Base-by-base conservation (phyloP, 1,140 invertebrate species). In the Lepidurus packardi region DNA sequence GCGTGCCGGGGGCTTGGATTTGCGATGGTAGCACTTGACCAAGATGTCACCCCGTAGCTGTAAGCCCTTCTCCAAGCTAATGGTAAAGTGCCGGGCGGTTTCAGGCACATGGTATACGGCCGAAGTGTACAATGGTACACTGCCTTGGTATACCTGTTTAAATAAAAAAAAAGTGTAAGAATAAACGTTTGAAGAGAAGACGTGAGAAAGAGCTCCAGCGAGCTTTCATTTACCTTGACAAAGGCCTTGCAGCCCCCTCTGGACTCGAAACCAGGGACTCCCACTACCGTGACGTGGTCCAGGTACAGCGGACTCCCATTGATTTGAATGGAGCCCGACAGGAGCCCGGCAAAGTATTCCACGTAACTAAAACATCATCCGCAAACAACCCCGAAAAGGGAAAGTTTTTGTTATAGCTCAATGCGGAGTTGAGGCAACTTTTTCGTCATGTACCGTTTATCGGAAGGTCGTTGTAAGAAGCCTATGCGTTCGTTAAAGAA, bases 401-500 rank as follows among this genome's bases (percentile, higher is more conserved):
- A n/a, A 65, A 65, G 21, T 21, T 3, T 34, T 34, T 0, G 21
- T 9, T 65, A 7, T 9, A 65, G 8, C 21, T 65, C 21, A 65
- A n/a, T 21, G 7, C 16, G 53, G 21, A 21, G 53, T 1, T 65
- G 21, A 65, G 21, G 13, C 9, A 2, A 6, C 53, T 65, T 65
- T 65, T 13, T n/a, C 53, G 7, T 13, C n/a, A 65, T 21, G 6
- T 65, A 96, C 94, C 95, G 90, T 87, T 91, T 91, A 85, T 96
- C 93, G 43, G 94, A 96, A n/a, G 94, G 94, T 80, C 94, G 89
- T 77, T 91, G 88, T 81, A 94, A 88, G 79, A 90, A 88, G 78
- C 92, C 91, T 80, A 96, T 89, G 84, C 94, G 93, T 84, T 95
- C 93, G 84, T 96, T 93, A 81, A 94, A 90, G 85, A 94, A 97